These are phyloP conservation scores for Lepus townsendii DNA, from an alignment of 2,797 vertebrate species.

Conservation along the genomic window DNA sequence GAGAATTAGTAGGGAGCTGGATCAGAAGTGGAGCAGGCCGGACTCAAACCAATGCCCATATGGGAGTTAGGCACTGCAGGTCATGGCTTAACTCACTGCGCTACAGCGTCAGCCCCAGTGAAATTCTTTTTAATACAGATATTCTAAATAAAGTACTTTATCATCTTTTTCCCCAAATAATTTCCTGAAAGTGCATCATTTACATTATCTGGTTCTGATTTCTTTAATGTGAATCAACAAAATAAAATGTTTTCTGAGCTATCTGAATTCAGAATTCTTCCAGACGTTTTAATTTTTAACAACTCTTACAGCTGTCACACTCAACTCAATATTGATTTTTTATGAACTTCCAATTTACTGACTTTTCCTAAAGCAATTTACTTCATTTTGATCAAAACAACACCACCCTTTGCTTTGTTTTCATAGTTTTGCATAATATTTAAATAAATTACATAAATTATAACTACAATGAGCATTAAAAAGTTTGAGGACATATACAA, in stretches of 20 bases:
- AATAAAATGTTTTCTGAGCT: conserved; percentile 58
- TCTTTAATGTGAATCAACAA: conserved; percentile 54
- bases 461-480: conserved; percentile 62
- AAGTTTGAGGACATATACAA: conserved; percentile 42
- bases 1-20: too few species aligned
- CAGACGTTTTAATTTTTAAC: conserved; percentile 24
- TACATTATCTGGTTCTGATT: conserved; percentile 35
- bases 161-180: not conserved
- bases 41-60: too few species aligned
- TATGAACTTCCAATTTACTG: conserved; percentile 63
- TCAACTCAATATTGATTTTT: conserved; percentile 41
- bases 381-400: conserved; percentile 71
- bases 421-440: conserved; percentile 68
- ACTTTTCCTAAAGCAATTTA: conserved; percentile 67
- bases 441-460: conserved; percentile 74
- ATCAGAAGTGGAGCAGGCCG: too few species aligned
- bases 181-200: conserved; percentile 43
- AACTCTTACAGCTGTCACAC: conserved; percentile 33
- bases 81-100: too few species aligned
- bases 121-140: not conserved
- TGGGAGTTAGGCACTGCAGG: too few species aligned
- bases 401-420: conserved; percentile 57
- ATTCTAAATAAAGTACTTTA: conserved; percentile 37
- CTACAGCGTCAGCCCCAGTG: too few species aligned
- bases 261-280: conserved; percentile 38